A percentile compares a stretch with the other conserved stretches of the same genome.
phyloP scores from a whole-genome alignment of 2,797 vertebrate genomes.

The Megalops cyprinoides region DNA sequence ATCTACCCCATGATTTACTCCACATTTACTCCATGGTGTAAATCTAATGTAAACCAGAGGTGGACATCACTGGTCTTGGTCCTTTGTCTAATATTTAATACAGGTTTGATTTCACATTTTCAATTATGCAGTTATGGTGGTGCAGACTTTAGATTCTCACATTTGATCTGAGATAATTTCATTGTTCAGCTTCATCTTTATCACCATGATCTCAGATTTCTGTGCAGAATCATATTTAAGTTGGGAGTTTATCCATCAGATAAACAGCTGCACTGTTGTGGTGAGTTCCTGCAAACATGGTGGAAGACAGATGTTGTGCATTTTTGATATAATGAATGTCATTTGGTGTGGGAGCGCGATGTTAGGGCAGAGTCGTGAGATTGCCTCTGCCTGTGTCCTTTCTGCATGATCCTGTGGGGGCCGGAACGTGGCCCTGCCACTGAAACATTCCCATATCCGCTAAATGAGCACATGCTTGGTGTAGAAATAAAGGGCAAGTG shows the following conservation, averaged over 20 bases:
- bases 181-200: no score
- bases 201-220: neutral
- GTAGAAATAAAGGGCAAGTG: neutral
- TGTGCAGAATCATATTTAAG: neutral
- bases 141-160: no score
- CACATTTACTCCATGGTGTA: no score
- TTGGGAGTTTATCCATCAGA: neutral
- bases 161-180: no score
- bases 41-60: no score
- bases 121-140: no score
- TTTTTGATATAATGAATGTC: neutral
- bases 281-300: neutral
- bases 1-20: no score
- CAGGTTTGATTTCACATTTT: no score
- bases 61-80: no score
- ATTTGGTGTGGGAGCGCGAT: neutral
- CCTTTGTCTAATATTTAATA: no score
- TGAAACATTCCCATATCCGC: neutral
- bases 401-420: neutral
- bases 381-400: neutral
- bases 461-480: neutral
- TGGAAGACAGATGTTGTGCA: neutral
- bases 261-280: neutral
- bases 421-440: neutral
- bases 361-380: neutral